Conservation (phyloP, 2,888 invertebrate genomes). For the Oligia strigilis region DNA sequence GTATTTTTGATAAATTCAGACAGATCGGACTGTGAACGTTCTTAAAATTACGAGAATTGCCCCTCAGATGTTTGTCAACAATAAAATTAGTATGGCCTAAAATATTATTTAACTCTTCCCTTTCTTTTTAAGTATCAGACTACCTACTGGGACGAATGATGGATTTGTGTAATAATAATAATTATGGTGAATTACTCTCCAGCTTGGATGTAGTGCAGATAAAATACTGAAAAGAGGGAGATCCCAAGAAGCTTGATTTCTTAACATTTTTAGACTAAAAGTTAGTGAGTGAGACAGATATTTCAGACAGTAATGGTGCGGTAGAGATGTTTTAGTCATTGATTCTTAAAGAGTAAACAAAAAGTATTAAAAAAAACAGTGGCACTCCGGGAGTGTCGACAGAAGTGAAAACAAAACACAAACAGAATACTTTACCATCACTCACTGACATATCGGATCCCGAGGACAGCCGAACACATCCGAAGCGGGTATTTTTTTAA, state of each 20-base stretch:
- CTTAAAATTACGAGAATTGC: not conserved
- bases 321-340: not conserved
- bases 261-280: not conserved
- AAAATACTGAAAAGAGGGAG: not conserved
- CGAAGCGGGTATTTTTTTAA: too few species aligned
- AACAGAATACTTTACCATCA: too few species aligned
- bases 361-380: too few species aligned
- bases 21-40: not conserved
- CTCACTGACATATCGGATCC: too few species aligned
- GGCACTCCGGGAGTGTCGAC: too few species aligned
- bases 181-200: not conserved
- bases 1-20: not conserved
- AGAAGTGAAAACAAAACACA: too few species aligned
- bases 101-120: not conserved
- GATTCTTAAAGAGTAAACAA: too few species aligned
- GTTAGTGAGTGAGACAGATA: not conserved
- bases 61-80: not conserved
- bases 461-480: too few species aligned
- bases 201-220: not conserved
- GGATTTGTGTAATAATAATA: not conserved
- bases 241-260: not conserved
- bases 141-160: not conserved
- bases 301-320: not conserved
- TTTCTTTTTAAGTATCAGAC: not conserved
- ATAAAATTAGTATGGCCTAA: not conserved